Evolutionary conservation across 2,113 vertebrate species (phyloP).

Genomic region (Balaenoptera acutorostrata): DNA sequence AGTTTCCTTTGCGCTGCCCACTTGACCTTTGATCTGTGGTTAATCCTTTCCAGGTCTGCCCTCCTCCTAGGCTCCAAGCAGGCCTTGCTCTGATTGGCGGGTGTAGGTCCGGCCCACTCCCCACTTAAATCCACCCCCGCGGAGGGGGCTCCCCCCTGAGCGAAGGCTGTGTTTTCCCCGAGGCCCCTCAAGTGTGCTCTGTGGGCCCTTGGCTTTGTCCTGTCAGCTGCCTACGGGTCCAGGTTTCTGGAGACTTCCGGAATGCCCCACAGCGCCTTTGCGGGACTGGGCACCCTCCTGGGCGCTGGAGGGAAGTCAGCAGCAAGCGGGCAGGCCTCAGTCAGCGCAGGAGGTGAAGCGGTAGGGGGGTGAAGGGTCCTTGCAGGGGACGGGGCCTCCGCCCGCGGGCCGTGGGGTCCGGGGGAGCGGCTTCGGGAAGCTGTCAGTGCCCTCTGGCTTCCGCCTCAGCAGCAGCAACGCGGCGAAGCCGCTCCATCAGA

Average conservation of each 20-base stretch:
- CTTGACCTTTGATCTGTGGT: constrained; percentile 51
- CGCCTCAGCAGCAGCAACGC: not conserved
- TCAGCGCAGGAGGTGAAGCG: not conserved
- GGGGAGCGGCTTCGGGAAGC: not conserved
- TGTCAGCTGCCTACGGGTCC: not conserved
- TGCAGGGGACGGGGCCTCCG: not conserved
- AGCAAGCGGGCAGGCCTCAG: not conserved
- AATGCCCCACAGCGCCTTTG: not conserved
- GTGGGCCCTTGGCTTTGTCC: not conserved
- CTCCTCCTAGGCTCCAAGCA: not conserved
- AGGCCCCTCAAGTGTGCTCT: not conserved
- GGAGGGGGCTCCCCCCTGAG: not conserved
- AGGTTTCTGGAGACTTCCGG: not conserved
- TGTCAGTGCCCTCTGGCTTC: not conserved
- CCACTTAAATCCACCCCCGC: not conserved
- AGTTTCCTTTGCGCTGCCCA: not conserved
- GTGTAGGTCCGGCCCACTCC: too few species aligned
- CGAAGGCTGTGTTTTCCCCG: not conserved
- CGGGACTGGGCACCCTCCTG: not conserved
- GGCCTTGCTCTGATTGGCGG: not conserved
- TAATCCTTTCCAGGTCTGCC: not conserved
- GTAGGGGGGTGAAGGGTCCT: not conserved
- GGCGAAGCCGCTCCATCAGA: not conserved
- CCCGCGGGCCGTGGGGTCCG: too few species aligned
- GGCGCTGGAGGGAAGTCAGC: not conserved